phyloP scores from a whole-genome alignment of 2,113 vertebrate genomes.

The Clarias magur region DNA sequence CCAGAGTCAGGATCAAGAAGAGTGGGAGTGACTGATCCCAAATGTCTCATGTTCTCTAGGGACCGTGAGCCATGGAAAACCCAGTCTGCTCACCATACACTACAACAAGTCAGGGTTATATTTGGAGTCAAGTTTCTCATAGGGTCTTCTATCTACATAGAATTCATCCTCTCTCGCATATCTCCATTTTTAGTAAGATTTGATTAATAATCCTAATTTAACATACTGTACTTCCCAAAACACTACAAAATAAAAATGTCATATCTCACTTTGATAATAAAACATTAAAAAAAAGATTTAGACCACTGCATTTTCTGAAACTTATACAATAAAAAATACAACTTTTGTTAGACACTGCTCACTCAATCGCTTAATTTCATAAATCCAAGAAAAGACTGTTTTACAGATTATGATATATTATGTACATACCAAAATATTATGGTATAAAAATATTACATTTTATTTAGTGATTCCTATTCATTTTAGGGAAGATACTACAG shows the following conservation, averaged over 20 bases:
- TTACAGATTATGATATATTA: too few relatives aligned
- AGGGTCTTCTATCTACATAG: too few relatives aligned
- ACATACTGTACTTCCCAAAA: not conserved
- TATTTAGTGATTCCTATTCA: not conserved
- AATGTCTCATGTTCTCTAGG: slow-evolving; percentile 55
- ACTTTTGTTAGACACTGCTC: not conserved
- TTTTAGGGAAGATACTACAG: not conserved
- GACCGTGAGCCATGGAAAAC: not conserved
- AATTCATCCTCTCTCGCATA: not conserved
- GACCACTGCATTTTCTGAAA: not conserved
- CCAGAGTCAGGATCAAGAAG: not conserved
- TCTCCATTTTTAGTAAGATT: not conserved
- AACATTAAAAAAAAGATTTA: not conserved
- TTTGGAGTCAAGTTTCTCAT: slow-evolving; percentile 1
- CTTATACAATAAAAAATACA: not conserved
- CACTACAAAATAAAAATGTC: not conserved
- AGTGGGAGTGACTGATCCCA: slow-evolving; percentile 31
- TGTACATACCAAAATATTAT: not conserved
- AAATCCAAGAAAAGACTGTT: not conserved
- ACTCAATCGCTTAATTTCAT: not conserved
- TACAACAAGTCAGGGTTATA: not conserved
- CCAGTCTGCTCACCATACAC: not conserved
- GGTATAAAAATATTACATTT: not conserved
- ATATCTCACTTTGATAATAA: not conserved
- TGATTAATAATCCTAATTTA: not conserved